Percentiles rank a stretch among this genome's conserved stretches.
These are phyloP conservation scores for Sarcoramphus papa DNA, from an alignment of 2,797 vertebrate genomes.

Conservation along the genomic window DNA sequence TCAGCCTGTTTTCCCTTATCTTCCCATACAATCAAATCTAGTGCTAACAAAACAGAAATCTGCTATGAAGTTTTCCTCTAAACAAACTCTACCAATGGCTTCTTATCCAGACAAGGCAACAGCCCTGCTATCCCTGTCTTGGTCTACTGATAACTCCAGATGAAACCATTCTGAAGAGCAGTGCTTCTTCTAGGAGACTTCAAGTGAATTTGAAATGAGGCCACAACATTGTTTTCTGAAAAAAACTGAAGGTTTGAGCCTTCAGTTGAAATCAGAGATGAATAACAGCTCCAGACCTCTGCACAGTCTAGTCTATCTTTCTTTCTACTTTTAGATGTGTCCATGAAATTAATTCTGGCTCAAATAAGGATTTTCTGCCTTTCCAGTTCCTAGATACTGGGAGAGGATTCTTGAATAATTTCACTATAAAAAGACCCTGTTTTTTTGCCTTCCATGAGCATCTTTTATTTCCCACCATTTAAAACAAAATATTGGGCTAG, in stretches of 20 bases:
- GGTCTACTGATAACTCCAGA: not conserved
- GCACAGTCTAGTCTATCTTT: not conserved
- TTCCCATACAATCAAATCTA: constrained; percentile 31
- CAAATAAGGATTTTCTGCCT: not conserved
- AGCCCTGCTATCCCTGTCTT: not conserved
- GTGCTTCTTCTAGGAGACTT: not conserved
- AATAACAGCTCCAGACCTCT: not conserved
- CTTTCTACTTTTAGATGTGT: not conserved
- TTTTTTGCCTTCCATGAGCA: not conserved
- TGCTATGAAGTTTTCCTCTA: constrained; percentile 6
- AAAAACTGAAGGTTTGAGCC: not conserved
- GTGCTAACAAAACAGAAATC: constrained; percentile 41
- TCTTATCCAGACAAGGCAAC: not conserved
- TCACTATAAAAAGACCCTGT: not conserved
- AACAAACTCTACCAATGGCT: not conserved
- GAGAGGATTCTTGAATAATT: not conserved
- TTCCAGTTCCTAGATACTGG: not conserved
- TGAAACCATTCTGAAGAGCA: not conserved
- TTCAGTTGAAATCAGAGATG: not conserved
- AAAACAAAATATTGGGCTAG: constrained; percentile 2
- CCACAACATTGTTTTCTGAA: not conserved
- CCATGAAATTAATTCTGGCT: not conserved
- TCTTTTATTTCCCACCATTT: not conserved
- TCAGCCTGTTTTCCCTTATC: constrained; percentile 25
- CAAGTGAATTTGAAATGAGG: not conserved